Evolutionary conservation across 2,113 vertebrate species (phyloP), one percentile per base, ranked within the genome.

Genomic region (Poecilia latipinna): DNA sequence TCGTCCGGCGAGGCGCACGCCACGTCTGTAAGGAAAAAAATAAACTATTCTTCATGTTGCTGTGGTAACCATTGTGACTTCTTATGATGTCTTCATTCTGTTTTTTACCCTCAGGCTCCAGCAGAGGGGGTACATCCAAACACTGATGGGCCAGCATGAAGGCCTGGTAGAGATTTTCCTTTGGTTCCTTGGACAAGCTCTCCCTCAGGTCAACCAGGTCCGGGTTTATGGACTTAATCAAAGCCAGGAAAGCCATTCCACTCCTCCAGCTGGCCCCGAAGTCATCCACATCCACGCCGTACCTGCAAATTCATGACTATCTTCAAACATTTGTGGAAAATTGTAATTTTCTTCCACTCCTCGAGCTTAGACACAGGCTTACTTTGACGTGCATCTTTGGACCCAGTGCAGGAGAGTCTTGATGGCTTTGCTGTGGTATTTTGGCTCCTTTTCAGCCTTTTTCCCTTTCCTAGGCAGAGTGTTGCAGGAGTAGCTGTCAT

Each of bases 201-300:
- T 90, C 91, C 83, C 93, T 96, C 90, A 97, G 95, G 82, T 98
- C 95, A 35, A 98, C 95, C 84, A 97, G 85, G 71, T 89, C 94
- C 61, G 94, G 95, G 72, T 96, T 93, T 51, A 97, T 95, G 74
- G 95, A 95, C 91, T 97, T 96, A 75, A 98, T 96, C 76, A 97
- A 4, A 0, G 96, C 96, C 72, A 97, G 91, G 89, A 98, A 97
- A 12, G 96, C 96, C 75, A 97, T 87, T 29, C 97, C 97, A 5
- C 95, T 97, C 77, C 93, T 95, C 97, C 97, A 99, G 78, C 97
- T 98, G 88, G 92, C 94, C 5, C 96, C 93, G 63, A 97, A 98
- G 80, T 98, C 96, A 73, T 94, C 93, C 75, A 97, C 96, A 4
- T 96, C 95, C 77, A 98, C 95, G 0, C 96, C 96, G 4, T 96